phyloP scores from a whole-genome alignment of 1,140 invertebrate genomes.

The Anadara kagoshimensis region DNA sequence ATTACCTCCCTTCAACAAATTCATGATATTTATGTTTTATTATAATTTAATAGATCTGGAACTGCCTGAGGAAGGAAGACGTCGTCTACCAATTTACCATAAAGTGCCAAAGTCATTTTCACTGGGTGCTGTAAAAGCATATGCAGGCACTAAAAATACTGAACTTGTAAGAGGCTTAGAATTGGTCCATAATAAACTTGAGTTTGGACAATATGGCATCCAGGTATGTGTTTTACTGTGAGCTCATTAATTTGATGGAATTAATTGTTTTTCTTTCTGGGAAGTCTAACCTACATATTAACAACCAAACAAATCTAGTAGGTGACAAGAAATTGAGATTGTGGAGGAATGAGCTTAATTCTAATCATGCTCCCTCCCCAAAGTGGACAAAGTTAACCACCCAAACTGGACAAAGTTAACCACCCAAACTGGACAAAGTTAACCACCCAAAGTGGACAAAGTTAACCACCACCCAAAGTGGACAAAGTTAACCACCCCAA shows the following conservation, averaged over 20 bases:
- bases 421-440: too few relatives aligned
- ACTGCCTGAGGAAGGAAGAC: not conserved
- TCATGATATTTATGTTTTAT: not conserved
- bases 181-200: conserved; percentile 85
- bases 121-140: not conserved
- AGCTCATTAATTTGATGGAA: not conserved
- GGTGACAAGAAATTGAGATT: too few relatives aligned
- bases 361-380: too few relatives aligned
- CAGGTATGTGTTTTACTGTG: conserved; percentile 79
- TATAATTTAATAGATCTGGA: not conserved
- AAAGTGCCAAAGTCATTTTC: not conserved
- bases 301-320: too few relatives aligned
- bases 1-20: not conserved
- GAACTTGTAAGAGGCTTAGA: conserved; percentile 84
- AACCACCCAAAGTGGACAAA: too few relatives aligned
- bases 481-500: too few relatives aligned
- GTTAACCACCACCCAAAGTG: too few relatives aligned
- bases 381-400: too few relatives aligned
- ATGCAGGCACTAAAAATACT: not conserved
- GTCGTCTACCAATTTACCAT: not conserved
- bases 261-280: too few relatives aligned
- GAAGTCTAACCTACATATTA: too few relatives aligned
- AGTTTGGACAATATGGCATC: conserved; percentile 94
- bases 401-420: too few relatives aligned
- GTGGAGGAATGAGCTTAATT: too few relatives aligned